Conservation (phyloP, 2,113 vertebrate species). For the Epinephelus fuscoguttatus region DNA sequence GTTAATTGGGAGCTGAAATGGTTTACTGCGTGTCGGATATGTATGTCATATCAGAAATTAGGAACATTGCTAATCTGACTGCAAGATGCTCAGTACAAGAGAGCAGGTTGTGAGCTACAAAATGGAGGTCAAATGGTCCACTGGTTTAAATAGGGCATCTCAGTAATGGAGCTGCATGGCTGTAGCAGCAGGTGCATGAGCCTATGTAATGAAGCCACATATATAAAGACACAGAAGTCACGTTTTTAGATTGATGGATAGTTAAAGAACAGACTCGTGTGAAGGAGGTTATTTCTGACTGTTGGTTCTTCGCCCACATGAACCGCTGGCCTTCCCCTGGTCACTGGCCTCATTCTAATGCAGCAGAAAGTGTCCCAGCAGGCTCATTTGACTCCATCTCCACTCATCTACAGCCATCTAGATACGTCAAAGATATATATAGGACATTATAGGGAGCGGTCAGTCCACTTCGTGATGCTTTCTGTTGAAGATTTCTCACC, state of each 20-base stretch:
- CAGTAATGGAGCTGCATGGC: slow-evolving; percentile 1
- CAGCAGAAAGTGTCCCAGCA: slow-evolving; percentile 62
- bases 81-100: slow-evolving; percentile 24
- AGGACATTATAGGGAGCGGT: slow-evolving; percentile 1
- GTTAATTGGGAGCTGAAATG: neutral
- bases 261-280: neutral
- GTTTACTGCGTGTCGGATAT: neutral
- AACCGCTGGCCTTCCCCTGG: slow-evolving; percentile 67
- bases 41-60: neutral
- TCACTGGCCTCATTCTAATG: slow-evolving; percentile 80
- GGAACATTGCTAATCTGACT: slow-evolving; percentile 4
- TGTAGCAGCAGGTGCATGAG: slow-evolving; percentile 35
- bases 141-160: slow-evolving; percentile 62
- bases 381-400: slow-evolving; percentile 38
- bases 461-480: neutral
- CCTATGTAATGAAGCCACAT: slow-evolving; percentile 16
- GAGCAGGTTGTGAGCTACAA: slow-evolving; percentile 31
- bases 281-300: slow-evolving; percentile 50
- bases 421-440: slow-evolving; percentile 33
- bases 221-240: neutral
- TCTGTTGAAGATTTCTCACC: neutral
- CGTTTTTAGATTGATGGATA: neutral
- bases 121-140: slow-evolving; percentile 58
- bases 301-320: slow-evolving; percentile 48
- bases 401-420: slow-evolving; percentile 31